phyloP scores from a whole-genome alignment of 2,888 invertebrate species.

The Nephrotoma guestfalica region DNA sequence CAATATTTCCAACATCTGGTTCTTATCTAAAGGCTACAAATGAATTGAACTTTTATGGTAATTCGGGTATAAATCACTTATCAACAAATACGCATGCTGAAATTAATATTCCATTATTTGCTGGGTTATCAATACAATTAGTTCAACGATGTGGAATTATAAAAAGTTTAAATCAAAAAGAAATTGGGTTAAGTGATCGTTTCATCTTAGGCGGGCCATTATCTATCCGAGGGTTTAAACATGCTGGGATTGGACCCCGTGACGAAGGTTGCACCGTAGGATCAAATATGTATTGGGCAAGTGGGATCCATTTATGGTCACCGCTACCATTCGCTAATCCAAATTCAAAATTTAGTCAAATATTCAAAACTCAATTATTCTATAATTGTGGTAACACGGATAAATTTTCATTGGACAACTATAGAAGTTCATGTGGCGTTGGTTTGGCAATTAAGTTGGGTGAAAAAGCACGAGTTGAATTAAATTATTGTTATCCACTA shows the following conservation, averaged over 20 bases:
- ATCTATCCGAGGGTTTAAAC: constrained; percentile 73
- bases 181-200: constrained; percentile 25
- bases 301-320: constrained; percentile 73
- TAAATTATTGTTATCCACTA: constrained; percentile 84
- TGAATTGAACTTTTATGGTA: constrained; percentile 58
- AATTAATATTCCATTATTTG: constrained; percentile 47
- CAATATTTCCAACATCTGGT: constrained; percentile 66
- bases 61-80: constrained; percentile 83
- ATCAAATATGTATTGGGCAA: constrained; percentile 69
- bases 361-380: constrained; percentile 81
- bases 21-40: constrained; percentile 54
- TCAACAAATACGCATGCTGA: constrained; percentile 67
- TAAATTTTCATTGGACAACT: constrained; percentile 34
- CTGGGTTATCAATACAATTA: constrained; percentile 27
- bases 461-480: constrained; percentile 77
- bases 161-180: constrained; percentile 21
- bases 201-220: constrained; percentile 64
- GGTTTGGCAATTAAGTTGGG: constrained; percentile 76
- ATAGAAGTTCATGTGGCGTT: constrained; percentile 63
- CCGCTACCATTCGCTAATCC: constrained; percentile 80
- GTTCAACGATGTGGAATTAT: constrained; percentile 27
- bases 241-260: constrained; percentile 77
- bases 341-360: constrained; percentile 61
- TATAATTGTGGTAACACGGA: constrained; percentile 75
- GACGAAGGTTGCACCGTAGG: constrained; percentile 61